Evolutionary conservation across 1,140 invertebrate species (phyloP).

Genomic region (Bombyx mori): ASM3026992v2 NC_085131.1:633501-634000

Average conservation of each 20-base stretch:
- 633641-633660: conserved; percentile 80
- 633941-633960: background rate
- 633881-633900: no score
- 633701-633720: conserved; percentile 86
- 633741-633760: conserved; percentile 95
- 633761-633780: conserved; percentile 16
- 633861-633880: no score
- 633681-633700: conserved; percentile 83
- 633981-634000: conserved; percentile 97
- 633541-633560: conserved; percentile 74
- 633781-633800: no score
- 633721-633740: conserved; percentile 95
- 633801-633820: no score
- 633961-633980: conserved; percentile 88
- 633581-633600: conserved; percentile 79
- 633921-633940: background rate
- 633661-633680: conserved; percentile 89
- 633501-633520: conserved; percentile 18
- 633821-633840: no score
- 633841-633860: no score
- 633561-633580: conserved; percentile 79
- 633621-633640: conserved; percentile 82
- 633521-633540: conserved; percentile 36
- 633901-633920: no score
- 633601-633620: conserved; percentile 78